Evolutionary conservation across 2,797 vertebrate genomes (phyloP).

Genomic region (Ceyx erithaca): DNA sequence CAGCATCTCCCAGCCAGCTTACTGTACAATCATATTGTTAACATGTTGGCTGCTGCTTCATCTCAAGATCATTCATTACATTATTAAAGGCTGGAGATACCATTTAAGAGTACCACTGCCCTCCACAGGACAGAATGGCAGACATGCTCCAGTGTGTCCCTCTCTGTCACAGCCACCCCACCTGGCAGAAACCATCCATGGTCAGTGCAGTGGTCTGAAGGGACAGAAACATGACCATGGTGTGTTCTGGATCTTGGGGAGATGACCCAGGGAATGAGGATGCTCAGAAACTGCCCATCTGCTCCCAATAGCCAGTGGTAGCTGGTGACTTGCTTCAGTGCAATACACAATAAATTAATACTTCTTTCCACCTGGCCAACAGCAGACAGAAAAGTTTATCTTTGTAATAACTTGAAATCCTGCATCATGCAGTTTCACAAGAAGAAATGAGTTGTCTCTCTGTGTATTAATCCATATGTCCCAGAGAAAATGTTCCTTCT

Average conservation of each 20-base stretch:
- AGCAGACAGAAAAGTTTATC: background rate
- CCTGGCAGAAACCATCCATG: background rate
- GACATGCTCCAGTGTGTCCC: background rate
- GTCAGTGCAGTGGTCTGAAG: background rate
- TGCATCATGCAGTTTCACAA: background rate
- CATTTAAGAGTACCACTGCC: constrained; percentile 55
- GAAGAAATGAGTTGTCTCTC: background rate
- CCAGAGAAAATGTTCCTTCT: background rate
- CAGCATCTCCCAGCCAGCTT: background rate
- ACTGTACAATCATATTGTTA: background rate
- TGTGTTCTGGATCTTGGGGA: background rate
- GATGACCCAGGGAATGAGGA: background rate
- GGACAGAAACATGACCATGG: background rate
- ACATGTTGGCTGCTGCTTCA: constrained; percentile 2
- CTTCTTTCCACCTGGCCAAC: background rate
- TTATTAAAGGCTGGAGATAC: background rate
- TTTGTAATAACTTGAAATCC: background rate
- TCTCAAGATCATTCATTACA: constrained; percentile 32
- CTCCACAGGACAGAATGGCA: constrained; percentile 46
- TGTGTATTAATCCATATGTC: background rate
- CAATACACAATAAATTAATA: background rate
- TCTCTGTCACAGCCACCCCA: background rate
- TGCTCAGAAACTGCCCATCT: background rate
- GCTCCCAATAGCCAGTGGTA: background rate
- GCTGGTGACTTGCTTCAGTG: background rate